phyloP scores from a whole-genome alignment of 53 echinoderm and acorn worm genomes.

The Paelopatides confundens region DNA sequence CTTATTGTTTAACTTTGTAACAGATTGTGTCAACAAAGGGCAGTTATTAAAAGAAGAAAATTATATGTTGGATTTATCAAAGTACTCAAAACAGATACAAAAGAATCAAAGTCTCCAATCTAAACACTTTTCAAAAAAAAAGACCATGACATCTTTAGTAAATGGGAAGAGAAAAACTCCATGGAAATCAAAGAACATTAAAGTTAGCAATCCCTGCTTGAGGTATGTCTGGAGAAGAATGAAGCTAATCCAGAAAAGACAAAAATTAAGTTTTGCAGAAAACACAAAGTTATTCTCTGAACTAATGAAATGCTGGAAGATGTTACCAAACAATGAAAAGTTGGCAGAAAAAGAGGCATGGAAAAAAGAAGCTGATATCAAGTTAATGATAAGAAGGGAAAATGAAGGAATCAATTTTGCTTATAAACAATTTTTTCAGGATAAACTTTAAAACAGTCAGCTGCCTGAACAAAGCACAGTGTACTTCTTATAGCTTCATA shows the following conservation, averaged over 20 bases:
- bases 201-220: background rate
- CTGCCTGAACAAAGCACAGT: no score
- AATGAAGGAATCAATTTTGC: background rate
- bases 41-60: no score
- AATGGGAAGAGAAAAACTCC: conserved; percentile 1
- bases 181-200: background rate
- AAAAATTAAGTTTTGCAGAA: background rate
- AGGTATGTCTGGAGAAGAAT: background rate
- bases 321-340: background rate
- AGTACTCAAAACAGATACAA: background rate
- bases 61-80: background rate
- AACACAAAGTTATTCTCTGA: background rate
- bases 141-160: background rate
- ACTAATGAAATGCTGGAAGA: background rate
- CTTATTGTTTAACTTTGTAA: background rate
- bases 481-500: no score
- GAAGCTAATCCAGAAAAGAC: background rate
- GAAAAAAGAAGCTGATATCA: background rate
- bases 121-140: conserved; percentile 16
- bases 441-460: no score
- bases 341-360: background rate
- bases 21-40: no score
- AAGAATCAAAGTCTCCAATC: background rate
- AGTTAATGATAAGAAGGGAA: background rate
- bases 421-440: background rate